A percentile compares a stretch with the other conserved stretches of the same genome.
Evolutionary conservation across 2,113 vertebrate genomes (phyloP).

Genomic region (Illadopsis cleaveri): DNA sequence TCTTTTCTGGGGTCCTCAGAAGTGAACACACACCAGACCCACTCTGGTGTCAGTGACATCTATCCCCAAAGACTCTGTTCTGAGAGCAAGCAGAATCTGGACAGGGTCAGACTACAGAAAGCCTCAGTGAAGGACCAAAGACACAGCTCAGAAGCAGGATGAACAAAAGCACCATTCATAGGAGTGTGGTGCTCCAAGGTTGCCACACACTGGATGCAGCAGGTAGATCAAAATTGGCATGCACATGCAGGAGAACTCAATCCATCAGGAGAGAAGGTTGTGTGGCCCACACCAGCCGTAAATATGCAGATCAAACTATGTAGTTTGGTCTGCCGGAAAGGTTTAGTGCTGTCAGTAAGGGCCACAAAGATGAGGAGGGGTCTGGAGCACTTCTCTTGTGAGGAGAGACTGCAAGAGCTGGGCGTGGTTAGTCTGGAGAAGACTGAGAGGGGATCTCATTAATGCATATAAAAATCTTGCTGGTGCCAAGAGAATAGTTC

Average conservation of each 20-base stretch:
- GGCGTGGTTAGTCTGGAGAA: not conserved
- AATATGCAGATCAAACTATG: rapidly evolving
- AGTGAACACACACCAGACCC: not conserved
- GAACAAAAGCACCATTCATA: not conserved
- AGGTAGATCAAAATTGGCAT: not conserved
- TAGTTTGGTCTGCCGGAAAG: not conserved
- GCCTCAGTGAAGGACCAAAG: not conserved
- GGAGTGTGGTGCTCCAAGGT: not conserved
- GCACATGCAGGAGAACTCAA: not conserved
- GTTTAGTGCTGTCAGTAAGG: not conserved
- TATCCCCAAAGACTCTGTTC: not conserved
- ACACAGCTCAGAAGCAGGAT: not conserved
- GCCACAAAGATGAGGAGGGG: not conserved
- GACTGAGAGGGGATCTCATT: not conserved
- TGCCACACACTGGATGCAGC: not conserved
- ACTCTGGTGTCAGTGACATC: no score
- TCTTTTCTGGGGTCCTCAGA: not conserved
- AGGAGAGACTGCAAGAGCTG: not conserved
- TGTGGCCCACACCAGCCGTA: not conserved
- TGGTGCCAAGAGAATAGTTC: no score
- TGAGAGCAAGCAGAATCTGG: not conserved
- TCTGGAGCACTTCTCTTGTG: not conserved
- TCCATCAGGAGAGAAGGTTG: not conserved
- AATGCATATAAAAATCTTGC: not conserved
- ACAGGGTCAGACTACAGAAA: not conserved